Evolutionary conservation across 2,888 invertebrate genomes (phyloP), one percentile per base, ranked within the genome.

Genomic region (Ophonus ardosiacus): DNA sequence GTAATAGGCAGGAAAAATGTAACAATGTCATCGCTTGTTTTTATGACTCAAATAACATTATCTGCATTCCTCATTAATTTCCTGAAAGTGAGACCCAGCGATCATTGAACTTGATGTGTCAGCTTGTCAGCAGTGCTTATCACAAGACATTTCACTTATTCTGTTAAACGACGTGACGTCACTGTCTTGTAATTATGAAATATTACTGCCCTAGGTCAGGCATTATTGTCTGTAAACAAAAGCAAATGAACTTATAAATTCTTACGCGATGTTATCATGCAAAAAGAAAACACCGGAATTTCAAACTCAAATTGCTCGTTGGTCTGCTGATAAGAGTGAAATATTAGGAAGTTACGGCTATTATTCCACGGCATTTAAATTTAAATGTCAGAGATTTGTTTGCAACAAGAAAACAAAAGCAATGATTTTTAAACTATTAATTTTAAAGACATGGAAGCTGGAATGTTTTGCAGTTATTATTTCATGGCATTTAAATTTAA

Each of bases 231-330:
- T 74, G 71, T 74, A 74, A 74, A 74, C 71, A 74, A 74, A 40
- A 74, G 71, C 40, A 74, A 74, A 74, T 74, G 71, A 74, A 74
- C 71, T 43, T 74, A 40, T 74, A 15, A 74, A 74, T 74, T 74
- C 38, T 40, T 24, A 13, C 43, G 43, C 43, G 18, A 59, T 59
- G 59, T 17, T 59, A 59, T 59, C 59, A 17, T 59, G 59, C 15
- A 15, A 17, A 59, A 17, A 15, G n/a, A 59, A 59, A n/a, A n/a
- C 2, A 15, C 17, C 5, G 59, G 59, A 59, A 15, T 17, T 59
- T 59, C 10, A 51, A 10, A 51, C 43, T 13, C 13, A 51, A 51
- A 51, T 51, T 51, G 13, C 13, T 43, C 8, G 43, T 7, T 43
- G 43, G 7, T 51, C 8, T 51, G 43, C 43, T 51, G 43, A 51